Evolutionary conservation across 1,140 invertebrate species (phyloP).

Genomic region (Procambarus clarkii): DNA sequence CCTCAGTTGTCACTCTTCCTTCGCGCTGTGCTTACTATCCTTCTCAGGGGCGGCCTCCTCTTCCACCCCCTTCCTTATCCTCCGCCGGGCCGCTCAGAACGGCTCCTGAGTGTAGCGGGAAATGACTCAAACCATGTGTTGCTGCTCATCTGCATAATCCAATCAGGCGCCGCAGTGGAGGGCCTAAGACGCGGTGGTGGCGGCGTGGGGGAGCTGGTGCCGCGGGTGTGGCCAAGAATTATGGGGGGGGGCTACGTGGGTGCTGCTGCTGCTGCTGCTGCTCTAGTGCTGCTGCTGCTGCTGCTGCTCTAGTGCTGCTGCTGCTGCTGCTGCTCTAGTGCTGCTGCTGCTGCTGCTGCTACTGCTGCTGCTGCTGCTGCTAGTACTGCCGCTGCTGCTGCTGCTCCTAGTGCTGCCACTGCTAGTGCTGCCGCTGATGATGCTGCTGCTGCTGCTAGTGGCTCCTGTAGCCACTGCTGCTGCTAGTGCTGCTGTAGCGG

Average conservation of each 20-base stretch:
- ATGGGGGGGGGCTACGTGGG: not conserved
- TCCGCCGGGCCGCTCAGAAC: conserved; percentile 15
- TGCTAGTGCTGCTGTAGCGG: not conserved
- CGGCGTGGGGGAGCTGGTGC: conserved; percentile 45
- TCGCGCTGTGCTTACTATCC: not conserved
- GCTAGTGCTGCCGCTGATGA: not conserved
- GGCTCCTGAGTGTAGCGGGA: conserved; percentile 69
- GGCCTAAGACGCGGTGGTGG: conserved; percentile 57
- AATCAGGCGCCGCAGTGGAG: conserved; percentile 67
- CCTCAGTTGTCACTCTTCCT: not conserved
- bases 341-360: not conserved
- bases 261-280: not conserved
- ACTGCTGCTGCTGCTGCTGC: not conserved
- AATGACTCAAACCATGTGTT: conserved; percentile 73
- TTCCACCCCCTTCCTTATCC: not conserved
- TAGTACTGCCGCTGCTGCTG: not conserved
- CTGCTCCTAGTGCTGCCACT: not conserved
- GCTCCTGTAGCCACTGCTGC: not conserved
- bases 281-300: not conserved
- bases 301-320: not conserved
- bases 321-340: not conserved
- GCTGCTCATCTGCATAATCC: conserved; percentile 73
- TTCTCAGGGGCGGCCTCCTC: not conserved
- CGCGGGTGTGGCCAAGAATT: conserved; percentile 56
- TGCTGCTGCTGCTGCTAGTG: no score